These are phyloP conservation scores for Chrosomus eos DNA, from an alignment of 2,797 vertebrate genomes.

Conservation along the genomic window DNA sequence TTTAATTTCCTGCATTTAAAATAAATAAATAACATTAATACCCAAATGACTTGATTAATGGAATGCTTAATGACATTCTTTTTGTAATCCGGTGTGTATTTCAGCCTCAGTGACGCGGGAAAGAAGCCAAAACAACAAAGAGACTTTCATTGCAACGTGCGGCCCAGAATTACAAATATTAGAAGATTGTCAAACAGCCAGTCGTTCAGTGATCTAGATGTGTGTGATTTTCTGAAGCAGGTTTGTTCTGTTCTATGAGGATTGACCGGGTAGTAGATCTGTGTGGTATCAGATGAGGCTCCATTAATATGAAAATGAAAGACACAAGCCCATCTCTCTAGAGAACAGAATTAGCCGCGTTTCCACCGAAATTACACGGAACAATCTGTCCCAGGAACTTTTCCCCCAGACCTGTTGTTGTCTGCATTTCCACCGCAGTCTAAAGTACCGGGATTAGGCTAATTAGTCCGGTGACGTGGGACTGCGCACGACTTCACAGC, in stretches of 20 bases:
- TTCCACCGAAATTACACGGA: too few species aligned
- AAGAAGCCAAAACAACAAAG: not conserved
- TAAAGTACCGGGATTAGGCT: too few species aligned
- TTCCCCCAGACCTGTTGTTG: too few species aligned
- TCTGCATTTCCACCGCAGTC: too few species aligned
- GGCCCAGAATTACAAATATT: constrained; percentile 3
- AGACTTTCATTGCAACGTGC: not conserved
- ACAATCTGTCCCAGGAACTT: too few species aligned
- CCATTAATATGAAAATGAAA: constrained; percentile 23
- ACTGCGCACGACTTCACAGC: too few species aligned
- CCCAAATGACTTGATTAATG: constrained; percentile 28
- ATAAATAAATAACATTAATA: constrained; percentile 30
- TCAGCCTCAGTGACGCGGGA: not conserved
- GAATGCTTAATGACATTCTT: constrained; percentile 28
- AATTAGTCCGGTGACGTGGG: too few species aligned
- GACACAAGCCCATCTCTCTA: constrained; percentile 28
- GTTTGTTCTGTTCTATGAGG: not conserved
- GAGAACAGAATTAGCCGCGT: not conserved
- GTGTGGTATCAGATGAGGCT: constrained; percentile 17
- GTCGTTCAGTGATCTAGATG: not conserved
- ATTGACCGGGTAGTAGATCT: not conserved
- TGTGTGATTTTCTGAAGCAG: not conserved
- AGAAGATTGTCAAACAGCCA: constrained; percentile 15
- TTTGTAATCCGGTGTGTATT: not conserved
- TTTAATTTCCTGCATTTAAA: constrained; percentile 15